phyloP scores from a whole-genome alignment of 2,113 vertebrate genomes.

The Tyto alba region DNA sequence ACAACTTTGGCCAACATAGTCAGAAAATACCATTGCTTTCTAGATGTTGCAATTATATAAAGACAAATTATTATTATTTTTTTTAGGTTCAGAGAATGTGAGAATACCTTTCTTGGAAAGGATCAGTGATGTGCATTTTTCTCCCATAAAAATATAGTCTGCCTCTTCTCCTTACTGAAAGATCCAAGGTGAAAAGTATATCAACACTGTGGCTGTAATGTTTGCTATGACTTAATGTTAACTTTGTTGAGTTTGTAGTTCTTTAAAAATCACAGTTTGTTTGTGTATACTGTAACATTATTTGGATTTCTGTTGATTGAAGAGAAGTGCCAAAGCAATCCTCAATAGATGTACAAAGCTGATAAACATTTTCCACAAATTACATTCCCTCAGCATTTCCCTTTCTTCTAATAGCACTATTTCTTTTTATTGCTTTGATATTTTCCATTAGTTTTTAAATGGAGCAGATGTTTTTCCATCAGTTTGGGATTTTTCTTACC shows the following conservation, averaged over 20 bases:
- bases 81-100: not conserved
- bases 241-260: not conserved
- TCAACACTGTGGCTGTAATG: not conserved
- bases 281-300: not conserved
- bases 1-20: not conserved
- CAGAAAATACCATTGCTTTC: not conserved
- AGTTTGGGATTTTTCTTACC: conserved; percentile 18
- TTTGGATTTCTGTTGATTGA: not conserved
- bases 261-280: not conserved
- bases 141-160: not conserved
- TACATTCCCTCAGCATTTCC: not conserved
- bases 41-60: not conserved
- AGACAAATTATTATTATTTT: not conserved
- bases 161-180: not conserved
- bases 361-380: not conserved
- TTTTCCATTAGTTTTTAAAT: conserved; percentile 36
- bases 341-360: conserved; percentile 18
- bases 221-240: not conserved
- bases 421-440: conserved; percentile 8
- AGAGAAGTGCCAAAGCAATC: conserved; percentile 6
- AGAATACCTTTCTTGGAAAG: not conserved
- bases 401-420: conserved; percentile 29
- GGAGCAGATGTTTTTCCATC: conserved; percentile 46
- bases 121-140: rapidly evolving
- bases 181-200: not conserved